Conservation (phyloP, 1,140 invertebrate genomes). For the Colletes latitarsis region DNA sequence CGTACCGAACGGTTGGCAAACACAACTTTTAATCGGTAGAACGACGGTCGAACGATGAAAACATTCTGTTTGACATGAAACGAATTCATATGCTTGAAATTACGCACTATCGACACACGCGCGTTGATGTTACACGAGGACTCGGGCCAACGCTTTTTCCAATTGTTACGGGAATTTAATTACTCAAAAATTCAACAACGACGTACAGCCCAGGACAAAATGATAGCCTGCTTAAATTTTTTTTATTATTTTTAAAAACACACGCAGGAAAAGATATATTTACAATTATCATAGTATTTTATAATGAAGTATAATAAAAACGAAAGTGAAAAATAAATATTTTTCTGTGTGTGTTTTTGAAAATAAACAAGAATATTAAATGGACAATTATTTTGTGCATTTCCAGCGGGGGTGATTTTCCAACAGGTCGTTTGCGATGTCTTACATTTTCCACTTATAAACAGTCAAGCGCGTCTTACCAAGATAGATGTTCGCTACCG, state of each 20-base stretch:
- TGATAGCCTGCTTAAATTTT: too few relatives aligned
- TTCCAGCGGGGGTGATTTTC: constrained; percentile 12
- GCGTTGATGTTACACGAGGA: neutral
- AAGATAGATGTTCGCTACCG: constrained; percentile 42
- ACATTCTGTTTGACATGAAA: constrained; percentile 9
- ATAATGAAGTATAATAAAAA: too few relatives aligned
- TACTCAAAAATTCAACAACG: constrained; percentile 6
- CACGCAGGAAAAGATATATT: too few relatives aligned
- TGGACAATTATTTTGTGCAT: too few relatives aligned
- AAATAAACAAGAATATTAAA: too few relatives aligned
- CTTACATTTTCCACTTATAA: constrained; percentile 33
- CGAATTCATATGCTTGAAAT: constrained; percentile 30
- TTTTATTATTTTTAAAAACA: too few relatives aligned
- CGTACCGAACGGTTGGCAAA: neutral
- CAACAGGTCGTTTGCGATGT: neutral
- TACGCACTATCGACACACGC: neutral
- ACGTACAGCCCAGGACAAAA: too few relatives aligned
- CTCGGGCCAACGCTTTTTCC: neutral
- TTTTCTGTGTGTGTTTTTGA: too few relatives aligned
- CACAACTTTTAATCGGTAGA: neutral
- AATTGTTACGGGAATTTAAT: constrained; percentile 29
- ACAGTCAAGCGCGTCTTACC: constrained; percentile 27
- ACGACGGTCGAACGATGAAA: constrained; percentile 15
- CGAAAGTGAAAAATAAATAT: too few relatives aligned
- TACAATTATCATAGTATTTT: too few relatives aligned